phyloP scores from a whole-genome alignment of 2,113 vertebrate genomes.

The Cryptoleucopteryx plumbea region DNA sequence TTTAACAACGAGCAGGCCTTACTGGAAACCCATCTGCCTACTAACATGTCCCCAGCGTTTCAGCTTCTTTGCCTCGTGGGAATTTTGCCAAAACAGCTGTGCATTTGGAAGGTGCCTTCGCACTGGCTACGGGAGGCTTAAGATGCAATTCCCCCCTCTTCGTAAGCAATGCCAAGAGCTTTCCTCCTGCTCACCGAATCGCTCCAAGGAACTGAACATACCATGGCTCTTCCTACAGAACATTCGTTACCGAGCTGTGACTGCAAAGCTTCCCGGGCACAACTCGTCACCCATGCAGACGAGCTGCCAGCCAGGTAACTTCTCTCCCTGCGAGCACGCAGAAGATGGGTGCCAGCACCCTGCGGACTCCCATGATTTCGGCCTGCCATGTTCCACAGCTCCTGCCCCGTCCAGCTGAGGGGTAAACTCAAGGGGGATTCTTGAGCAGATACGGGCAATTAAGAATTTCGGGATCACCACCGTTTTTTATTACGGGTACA shows the following conservation, averaged over 20 bases:
- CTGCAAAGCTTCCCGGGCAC: not conserved
- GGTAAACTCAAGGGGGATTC: not conserved
- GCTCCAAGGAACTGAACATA: not conserved
- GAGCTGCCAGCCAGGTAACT: rapidly evolving
- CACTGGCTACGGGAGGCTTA: not conserved
- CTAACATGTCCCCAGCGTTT: rapidly evolving
- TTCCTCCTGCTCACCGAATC: rapidly evolving
- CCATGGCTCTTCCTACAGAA: not conserved
- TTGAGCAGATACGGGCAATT: rapidly evolving
- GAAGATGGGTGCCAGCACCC: rapidly evolving
- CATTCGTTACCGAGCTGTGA: rapidly evolving
- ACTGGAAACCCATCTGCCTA: not conserved
- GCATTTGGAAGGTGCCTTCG: not conserved
- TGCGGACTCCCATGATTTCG: rapidly evolving
- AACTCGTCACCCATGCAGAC: rapidly evolving
- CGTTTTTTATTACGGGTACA: rapidly evolving
- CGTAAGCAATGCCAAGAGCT: not conserved
- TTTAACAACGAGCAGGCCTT: not conserved
- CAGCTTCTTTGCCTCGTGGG: not conserved
- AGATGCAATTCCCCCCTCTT: not conserved
- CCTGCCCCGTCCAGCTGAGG: not conserved
- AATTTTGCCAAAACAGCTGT: not conserved
- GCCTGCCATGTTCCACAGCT: not conserved
- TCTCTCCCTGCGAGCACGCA: rapidly evolving
- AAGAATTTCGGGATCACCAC: no score